Percentiles rank a stretch among this genome's conserved stretches.
These are phyloP conservation scores for Amphipoea lucens DNA, from an alignment of 2,888 invertebrate genomes.

Conservation along the genomic window DNA sequence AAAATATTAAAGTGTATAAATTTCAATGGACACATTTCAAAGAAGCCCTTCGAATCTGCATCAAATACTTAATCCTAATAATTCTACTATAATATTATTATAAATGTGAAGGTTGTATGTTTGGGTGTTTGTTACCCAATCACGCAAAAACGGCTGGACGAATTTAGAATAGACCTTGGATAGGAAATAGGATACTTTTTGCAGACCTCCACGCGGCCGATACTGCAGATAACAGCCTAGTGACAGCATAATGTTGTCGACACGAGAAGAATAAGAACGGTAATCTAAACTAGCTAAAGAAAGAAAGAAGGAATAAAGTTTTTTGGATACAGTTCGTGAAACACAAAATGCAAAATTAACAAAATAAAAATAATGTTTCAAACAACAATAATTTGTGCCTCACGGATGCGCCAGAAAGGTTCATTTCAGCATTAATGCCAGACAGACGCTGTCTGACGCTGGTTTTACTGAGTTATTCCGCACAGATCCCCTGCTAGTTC, in stretches of 20 bases:
- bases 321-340: no score
- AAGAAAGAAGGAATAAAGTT: no score
- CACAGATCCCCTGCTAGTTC: no score
- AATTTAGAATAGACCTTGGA: background rate
- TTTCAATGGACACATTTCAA: background rate
- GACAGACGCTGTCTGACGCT: no score
- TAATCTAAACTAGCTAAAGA: background rate
- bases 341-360: no score
- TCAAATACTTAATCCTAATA: background rate
- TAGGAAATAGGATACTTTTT: background rate
- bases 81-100: background rate
- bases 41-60: background rate
- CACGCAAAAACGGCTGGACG: background rate
- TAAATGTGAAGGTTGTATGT: background rate
- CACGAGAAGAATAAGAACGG: background rate
- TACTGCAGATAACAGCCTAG: background rate
- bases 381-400: no score
- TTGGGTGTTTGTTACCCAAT: background rate
- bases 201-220: background rate
- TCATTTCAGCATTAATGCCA: no score
- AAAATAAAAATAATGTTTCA: no score
- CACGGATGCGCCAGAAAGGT: no score
- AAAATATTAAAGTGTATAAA: no score
- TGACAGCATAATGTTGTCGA: background rate
- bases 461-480: no score